Conservation (phyloP, 2,113 vertebrate species). For the Eclectus roratus region DNA sequence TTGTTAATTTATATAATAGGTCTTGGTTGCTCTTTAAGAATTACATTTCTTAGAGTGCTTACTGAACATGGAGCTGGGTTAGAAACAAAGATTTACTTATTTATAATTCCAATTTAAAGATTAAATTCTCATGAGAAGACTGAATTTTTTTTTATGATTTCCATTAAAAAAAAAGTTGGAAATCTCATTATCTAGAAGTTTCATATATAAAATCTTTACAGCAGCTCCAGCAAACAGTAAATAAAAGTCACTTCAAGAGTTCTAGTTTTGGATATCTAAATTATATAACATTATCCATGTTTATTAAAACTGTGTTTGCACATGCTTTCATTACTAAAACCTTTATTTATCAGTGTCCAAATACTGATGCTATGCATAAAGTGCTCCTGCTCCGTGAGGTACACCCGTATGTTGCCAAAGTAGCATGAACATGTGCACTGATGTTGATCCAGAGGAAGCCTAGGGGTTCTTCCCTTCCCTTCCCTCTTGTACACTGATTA, state of each 20-base stretch:
- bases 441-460: conserved; percentile 39
- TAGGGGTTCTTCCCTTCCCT: conserved; percentile 9
- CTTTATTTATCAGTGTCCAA: background rate
- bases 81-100: background rate
- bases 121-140: background rate
- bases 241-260: background rate
- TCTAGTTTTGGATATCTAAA: background rate
- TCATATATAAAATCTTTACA: background rate
- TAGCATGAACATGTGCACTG: background rate
- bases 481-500: conserved; percentile 11
- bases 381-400: background rate
- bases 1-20: background rate
- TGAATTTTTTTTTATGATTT: background rate
- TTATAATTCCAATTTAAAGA: background rate
- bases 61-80: background rate
- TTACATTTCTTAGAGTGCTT: background rate
- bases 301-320: background rate
- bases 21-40: background rate
- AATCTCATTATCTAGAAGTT: background rate
- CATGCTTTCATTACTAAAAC: background rate
- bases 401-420: background rate
- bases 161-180: background rate
- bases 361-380: background rate
- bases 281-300: accelerated
- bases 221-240: background rate